Conservation (phyloP, 1,140 invertebrate species). For the Bombus sibiricus region DNA sequence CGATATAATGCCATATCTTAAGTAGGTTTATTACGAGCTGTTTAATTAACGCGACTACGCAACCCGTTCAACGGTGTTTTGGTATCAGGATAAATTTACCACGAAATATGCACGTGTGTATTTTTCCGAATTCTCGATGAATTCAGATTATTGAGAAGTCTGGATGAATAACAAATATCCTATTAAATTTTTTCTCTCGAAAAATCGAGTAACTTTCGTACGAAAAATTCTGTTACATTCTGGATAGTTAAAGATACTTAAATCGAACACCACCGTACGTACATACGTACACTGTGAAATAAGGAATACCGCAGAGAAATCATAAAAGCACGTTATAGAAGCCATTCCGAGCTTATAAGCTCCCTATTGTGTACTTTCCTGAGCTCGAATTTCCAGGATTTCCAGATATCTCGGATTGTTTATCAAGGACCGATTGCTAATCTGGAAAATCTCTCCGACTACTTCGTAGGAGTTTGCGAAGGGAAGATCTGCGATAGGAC, state of each 20-base stretch:
- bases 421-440: background rate
- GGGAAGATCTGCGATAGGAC: too few relatives aligned
- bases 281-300: background rate
- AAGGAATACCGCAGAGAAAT: conserved; percentile 5
- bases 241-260: background rate
- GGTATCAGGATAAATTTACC: too few relatives aligned
- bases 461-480: background rate
- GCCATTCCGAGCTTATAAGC: background rate
- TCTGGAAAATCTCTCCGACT: background rate
- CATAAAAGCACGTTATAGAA: background rate
- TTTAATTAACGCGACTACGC: too few relatives aligned
- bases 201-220: too few relatives aligned
- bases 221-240: background rate
- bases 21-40: background rate
- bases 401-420: background rate
- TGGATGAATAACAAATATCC: too few relatives aligned
- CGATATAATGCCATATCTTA: background rate
- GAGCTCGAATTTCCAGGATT: background rate
- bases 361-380: background rate
- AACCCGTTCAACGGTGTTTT: too few relatives aligned
- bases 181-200: too few relatives aligned
- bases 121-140: too few relatives aligned
- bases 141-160: too few relatives aligned
- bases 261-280: background rate
- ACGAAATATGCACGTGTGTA: too few relatives aligned